Percentiles rank a stretch among this genome's conserved stretches.
Evolutionary conservation across 2,113 vertebrate species (phyloP).

Genomic region (Hyperopisus bebe): DNA sequence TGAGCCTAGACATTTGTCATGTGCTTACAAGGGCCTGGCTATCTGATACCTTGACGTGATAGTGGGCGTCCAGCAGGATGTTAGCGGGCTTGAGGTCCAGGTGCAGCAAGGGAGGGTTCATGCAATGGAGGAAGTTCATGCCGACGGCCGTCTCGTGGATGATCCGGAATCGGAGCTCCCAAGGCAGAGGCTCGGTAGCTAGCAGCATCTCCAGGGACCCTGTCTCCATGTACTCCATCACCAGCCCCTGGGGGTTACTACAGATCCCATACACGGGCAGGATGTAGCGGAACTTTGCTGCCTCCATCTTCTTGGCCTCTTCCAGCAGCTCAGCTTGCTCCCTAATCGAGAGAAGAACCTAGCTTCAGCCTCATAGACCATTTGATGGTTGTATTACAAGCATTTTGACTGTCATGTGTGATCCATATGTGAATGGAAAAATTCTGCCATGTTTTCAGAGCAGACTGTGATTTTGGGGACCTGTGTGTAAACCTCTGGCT

Average conservation of each 20-base stretch:
- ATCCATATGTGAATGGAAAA: background rate
- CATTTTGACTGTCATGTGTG: background rate
- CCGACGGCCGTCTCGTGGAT: constrained; percentile 91
- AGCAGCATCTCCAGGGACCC: constrained; percentile 89
- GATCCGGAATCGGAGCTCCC: constrained; percentile 90
- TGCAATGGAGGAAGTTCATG: constrained; percentile 98
- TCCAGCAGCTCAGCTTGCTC: constrained; percentile 84
- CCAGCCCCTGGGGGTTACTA: constrained; percentile 80
- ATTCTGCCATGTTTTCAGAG: background rate
- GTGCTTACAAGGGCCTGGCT: background rate
- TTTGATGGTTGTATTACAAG: background rate
- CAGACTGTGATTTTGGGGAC: background rate
- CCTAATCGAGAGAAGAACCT: constrained; percentile 48
- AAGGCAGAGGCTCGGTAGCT: constrained; percentile 79
- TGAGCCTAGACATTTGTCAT: background rate
- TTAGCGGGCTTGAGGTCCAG: constrained; percentile 96
- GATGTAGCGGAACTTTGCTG: constrained; percentile 92
- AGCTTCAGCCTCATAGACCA: background rate
- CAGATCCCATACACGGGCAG: constrained; percentile 94
- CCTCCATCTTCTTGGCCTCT: constrained; percentile 97
- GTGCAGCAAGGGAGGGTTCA: constrained; percentile 88
- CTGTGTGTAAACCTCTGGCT: background rate
- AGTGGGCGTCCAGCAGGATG: constrained; percentile 93
- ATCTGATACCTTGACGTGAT: constrained; percentile 82
- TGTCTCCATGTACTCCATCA: constrained; percentile 98